Base-by-base conservation (phyloP, 2,113 vertebrate species). In the Notothenia coriiceps region DNA sequence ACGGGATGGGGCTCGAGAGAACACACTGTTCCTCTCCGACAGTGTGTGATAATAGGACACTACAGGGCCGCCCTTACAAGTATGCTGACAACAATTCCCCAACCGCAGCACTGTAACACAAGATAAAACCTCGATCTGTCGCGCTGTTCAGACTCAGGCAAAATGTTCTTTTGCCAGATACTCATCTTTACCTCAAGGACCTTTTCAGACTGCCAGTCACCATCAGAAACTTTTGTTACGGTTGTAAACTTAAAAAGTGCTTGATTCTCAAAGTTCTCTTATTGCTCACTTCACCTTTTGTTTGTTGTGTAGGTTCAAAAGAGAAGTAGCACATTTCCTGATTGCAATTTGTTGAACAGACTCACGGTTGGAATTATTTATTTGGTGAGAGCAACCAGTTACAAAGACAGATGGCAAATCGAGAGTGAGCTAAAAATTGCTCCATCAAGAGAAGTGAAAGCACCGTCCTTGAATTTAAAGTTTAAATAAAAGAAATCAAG, bases 11-110 rank as follows among this genome's bases (percentile, higher is more conserved):
- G 22, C 54, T 72, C 68, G 22, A 47, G 44, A 57, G 54, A 85
- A 87, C 79, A 79, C 73, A 79, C 70, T 79, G 84, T 79, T 81
- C 59, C 74, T 70, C 69, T 86, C 82, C 75, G 40, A 43, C 46
- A 56, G 64, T 73, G 47, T n/a, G 74, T 79, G 55, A 60, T 84
- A 59, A 84, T 54, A 64, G 47, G 52, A 88, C 43, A 62, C n/a
- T 69, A 49, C 61, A 78, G 73, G 50, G 11, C 52, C 65, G 15
- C 72, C 69, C 67, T 56, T 78, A 40, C 63, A 55, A 64, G 55
- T 20, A 69, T 46, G 64, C 20, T 54, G 64, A 74, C 74, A 83
- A 82, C 70, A 70, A 61, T 51, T 80, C 22, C 47, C 20, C 43
- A 18, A 55, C 22, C 47, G 20, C 43, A 18, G 51, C 63, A 6